Evolutionary conservation across 2,113 vertebrate species (phyloP).

Genomic region (Montifringilla adamsi): DNA sequence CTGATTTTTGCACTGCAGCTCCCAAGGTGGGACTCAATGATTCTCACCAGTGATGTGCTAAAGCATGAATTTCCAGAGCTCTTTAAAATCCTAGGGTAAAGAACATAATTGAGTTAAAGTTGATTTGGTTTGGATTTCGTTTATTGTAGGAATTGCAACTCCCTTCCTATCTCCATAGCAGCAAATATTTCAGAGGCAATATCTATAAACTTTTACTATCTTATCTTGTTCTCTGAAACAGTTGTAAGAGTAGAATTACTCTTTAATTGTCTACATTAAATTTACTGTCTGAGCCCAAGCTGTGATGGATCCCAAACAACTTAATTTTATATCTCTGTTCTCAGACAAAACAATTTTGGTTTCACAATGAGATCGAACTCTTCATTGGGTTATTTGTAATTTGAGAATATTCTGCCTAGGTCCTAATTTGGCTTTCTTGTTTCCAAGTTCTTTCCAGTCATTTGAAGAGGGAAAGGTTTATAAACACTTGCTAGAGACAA

Average conservation of each 20-base stretch:
- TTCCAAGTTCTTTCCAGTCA: neutral
- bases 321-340: neutral
- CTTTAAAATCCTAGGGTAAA: neutral
- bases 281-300: neutral
- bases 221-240: neutral
- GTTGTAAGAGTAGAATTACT: neutral
- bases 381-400: neutral
- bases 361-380: neutral
- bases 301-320: neutral
- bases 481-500: neutral
- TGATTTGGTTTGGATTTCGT: neutral
- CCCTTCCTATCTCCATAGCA: neutral
- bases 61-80: neutral
- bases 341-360: neutral
- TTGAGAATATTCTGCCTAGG: neutral
- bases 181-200: neutral
- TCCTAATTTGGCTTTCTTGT: neutral
- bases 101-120: neutral
- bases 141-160: neutral
- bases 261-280: neutral
- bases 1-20: neutral
- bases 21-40: neutral
- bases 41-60: neutral
- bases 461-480: neutral
- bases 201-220: neutral